These are phyloP conservation scores for Pyralis farinalis DNA, from an alignment of 2,888 invertebrate genomes.

Conservation along the genomic window DNA sequence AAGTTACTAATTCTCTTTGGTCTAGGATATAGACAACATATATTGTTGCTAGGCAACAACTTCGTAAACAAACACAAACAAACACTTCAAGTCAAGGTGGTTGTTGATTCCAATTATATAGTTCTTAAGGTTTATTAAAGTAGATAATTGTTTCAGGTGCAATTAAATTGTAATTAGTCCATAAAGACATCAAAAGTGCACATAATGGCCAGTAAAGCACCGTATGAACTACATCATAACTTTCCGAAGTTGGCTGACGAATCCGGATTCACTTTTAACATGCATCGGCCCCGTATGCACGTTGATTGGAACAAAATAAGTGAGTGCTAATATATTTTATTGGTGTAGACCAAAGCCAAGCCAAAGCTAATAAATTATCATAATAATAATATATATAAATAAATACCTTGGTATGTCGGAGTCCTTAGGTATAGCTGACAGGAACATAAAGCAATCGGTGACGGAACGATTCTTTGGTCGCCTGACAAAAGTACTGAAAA, in stretches of 20 bases:
- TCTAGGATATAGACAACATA: too few relatives aligned
- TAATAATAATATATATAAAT: too few relatives aligned
- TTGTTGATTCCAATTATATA: not conserved
- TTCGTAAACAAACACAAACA: constrained; percentile 21
- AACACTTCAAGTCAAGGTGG: not conserved
- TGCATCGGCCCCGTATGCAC: constrained; percentile 77
- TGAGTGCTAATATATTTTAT: too few relatives aligned
- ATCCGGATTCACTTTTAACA: constrained; percentile 85
- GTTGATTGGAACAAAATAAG: constrained; percentile 86
- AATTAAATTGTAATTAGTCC: not conserved
- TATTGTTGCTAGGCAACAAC: constrained; percentile 35
- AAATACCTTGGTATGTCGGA: too few relatives aligned
- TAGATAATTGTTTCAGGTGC: too few relatives aligned
- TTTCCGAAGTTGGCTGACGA: constrained; percentile 86
- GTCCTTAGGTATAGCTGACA: too few relatives aligned
- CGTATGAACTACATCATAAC: constrained; percentile 83
- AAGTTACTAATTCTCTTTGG: too few relatives aligned
- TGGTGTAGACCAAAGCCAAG: too few relatives aligned
- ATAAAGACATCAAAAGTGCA: not conserved
- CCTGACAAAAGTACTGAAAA: too few relatives aligned
- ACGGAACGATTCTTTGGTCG: too few relatives aligned
- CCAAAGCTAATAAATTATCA: too few relatives aligned
- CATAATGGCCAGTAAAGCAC: constrained; percentile 63
- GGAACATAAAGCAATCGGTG: too few relatives aligned
- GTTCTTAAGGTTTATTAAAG: not conserved